Evolutionary conservation across 2,888 invertebrate genomes (phyloP), one percentile per base, ranked within the genome.

Genomic region (Hetaerina titia): DNA sequence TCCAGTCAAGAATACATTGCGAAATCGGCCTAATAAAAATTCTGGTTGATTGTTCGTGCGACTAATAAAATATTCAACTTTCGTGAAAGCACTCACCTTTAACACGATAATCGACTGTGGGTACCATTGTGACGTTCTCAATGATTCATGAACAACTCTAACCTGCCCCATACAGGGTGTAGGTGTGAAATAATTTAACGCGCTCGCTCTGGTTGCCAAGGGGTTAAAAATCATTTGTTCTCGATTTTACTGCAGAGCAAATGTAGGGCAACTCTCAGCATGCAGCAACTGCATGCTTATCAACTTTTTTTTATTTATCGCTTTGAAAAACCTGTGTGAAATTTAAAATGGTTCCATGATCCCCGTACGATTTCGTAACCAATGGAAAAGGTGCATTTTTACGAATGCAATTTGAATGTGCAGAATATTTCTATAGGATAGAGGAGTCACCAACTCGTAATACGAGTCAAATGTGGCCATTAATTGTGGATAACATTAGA

Each of bases 121-220:
- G 81, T 31, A 9, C 31, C 81, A 81, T 81, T 81, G 25, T 81
- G 81, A 31, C 81, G 81, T 31, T 11, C 81, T 81, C 25, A 25
- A 81, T 81, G 81, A 81, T 81, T 81, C 81, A 81, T 31, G 25
- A 81, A 81, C 81, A 81, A 81, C 81, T 81, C 81, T 81, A 31
- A 81, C 81, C 31, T 13, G 25, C 15, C 25, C 31, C 31, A 81
- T 25, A 31, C 31, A 31, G 31, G 31, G 81, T 81, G 81, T 81
- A 81, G 81, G 81, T 81, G 81, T 81, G n/a, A 25, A 31, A 31
- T 15, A 81, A 11, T 81, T 69, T 19, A 69, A 69, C 19, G 69
- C n/a, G 25, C 31, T 81, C 31, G 31, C n/a, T 81, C 15, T 31
- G 19, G 31, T 31, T 15, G 31, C 81, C 81, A 13, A n/a, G 11